Evolutionary conservation across 2,888 invertebrate genomes (phyloP).

Genomic region (Tipula unca): DNA sequence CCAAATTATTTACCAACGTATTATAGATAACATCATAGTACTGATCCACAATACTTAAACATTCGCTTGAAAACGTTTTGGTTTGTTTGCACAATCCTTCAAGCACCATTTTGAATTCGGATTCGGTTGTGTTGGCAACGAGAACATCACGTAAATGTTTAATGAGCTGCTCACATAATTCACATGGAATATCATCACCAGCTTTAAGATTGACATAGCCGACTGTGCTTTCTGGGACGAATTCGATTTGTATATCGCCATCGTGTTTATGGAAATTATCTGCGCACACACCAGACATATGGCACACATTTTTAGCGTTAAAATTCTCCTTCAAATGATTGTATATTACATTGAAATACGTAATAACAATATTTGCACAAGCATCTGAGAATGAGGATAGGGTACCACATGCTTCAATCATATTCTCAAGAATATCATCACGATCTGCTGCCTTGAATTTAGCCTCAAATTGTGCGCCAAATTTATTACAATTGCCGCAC

Average conservation of each 20-base stretch:
- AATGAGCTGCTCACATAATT: slow-evolving; percentile 76
- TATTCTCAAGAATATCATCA: slow-evolving; percentile 37
- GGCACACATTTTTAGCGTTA: slow-evolving; percentile 58
- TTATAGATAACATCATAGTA: slow-evolving; percentile 69
- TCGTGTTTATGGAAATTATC: slow-evolving; percentile 57
- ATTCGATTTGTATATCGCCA: slow-evolving; percentile 48
- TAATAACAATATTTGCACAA: slow-evolving; percentile 64
- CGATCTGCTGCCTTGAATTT: slow-evolving; percentile 36
- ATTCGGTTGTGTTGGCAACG: slow-evolving; percentile 75
- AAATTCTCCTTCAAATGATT: slow-evolving; percentile 52
- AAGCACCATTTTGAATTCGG: slow-evolving; percentile 68
- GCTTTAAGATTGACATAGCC: slow-evolving; percentile 50
- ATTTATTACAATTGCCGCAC: slow-evolving; percentile 36
- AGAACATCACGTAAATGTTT: slow-evolving; percentile 69
- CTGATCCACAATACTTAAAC: slow-evolving; percentile 64
- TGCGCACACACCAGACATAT: slow-evolving; percentile 67
- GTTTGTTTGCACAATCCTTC: slow-evolving; percentile 75
- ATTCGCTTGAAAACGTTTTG: slow-evolving; percentile 60
- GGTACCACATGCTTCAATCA: slow-evolving; percentile 53
- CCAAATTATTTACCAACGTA: slow-evolving; percentile 56
- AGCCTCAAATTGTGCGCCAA: slow-evolving; percentile 32
- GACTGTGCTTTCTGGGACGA: slow-evolving; percentile 48
- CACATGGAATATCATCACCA: slow-evolving; percentile 69
- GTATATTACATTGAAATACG: slow-evolving; percentile 65
- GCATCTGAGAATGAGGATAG: slow-evolving; percentile 68